phyloP scores from a whole-genome alignment of 2,113 vertebrate genomes.

The Electrona antarctica region DNA sequence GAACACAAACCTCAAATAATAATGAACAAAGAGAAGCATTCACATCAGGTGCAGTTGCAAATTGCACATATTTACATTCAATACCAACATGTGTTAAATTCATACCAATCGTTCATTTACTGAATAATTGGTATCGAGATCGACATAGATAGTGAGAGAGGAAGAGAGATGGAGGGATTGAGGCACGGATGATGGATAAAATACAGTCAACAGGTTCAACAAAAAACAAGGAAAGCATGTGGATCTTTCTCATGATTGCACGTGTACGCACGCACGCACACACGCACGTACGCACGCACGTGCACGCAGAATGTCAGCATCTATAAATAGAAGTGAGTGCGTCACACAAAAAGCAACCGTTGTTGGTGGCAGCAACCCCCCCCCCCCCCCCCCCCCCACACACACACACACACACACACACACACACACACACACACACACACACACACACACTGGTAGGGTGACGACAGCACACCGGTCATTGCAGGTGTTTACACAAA shows the following conservation, averaged over 20 bases:
- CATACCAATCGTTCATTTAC: no score
- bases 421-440: not conserved
- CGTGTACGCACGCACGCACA: not conserved
- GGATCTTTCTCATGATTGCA: not conserved
- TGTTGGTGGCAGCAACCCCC: constrained; percentile 12
- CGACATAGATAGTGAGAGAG: not conserved
- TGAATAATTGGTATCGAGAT: no score
- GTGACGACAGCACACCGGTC: no score
- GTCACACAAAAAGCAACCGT: constrained; percentile 21
- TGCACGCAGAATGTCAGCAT: not conserved
- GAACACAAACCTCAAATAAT: no score
- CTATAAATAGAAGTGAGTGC: constrained; percentile 9
- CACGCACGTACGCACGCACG: not conserved
- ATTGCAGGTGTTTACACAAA: not conserved
- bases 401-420: not conserved
- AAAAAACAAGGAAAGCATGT: not conserved
- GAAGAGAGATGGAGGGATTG: not conserved
- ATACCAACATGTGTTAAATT: no score
- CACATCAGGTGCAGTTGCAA: no score
- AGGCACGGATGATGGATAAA: not conserved
- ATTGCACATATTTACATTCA: no score
- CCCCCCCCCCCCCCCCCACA: not conserved
- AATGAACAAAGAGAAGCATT: no score
- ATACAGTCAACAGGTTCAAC: no score
- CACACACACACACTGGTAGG: not conserved